phyloP scores from a whole-genome alignment of 2,797 vertebrate genomes.

The Molossus molossus region DNA sequence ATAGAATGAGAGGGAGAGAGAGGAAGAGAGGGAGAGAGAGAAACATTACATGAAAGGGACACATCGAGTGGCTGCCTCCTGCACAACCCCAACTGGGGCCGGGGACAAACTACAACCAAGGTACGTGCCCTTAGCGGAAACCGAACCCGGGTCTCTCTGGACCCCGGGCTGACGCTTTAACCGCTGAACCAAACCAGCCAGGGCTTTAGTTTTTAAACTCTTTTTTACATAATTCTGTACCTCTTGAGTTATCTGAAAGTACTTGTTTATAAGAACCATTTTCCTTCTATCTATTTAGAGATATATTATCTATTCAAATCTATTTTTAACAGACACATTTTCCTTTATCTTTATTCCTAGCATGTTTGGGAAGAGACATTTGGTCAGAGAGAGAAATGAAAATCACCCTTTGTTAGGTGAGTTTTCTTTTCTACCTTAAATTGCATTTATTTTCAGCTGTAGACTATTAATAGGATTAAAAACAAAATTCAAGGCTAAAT shows the following conservation, averaged over 20 bases:
- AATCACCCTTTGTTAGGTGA: slow-evolving; percentile 82
- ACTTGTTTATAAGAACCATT: slow-evolving; percentile 29
- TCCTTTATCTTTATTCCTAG: slow-evolving; percentile 71
- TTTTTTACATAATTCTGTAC: background rate
- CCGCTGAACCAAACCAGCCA: too few relatives aligned
- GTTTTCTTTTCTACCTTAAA: slow-evolving; percentile 64
- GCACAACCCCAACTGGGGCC: too few relatives aligned
- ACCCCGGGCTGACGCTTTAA: too few relatives aligned
- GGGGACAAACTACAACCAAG: too few relatives aligned
- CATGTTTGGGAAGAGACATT: slow-evolving; percentile 83
- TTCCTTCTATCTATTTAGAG: background rate
- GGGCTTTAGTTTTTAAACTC: background rate
- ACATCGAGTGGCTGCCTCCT: too few relatives aligned
- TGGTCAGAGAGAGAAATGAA: slow-evolving; percentile 75
- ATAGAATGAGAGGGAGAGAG: too few relatives aligned
- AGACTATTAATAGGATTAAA: background rate
- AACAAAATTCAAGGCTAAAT: slow-evolving; percentile 31
- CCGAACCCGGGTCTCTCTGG: too few relatives aligned
- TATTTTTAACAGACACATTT: slow-evolving; percentile 59
- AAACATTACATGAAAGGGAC: too few relatives aligned
- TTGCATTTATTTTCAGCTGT: background rate
- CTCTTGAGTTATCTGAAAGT: slow-evolving; percentile 37
- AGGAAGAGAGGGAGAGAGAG: too few relatives aligned
- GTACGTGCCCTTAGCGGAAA: too few relatives aligned
- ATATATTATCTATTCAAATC: background rate